phyloP scores from a whole-genome alignment of 92 coral and sea anemone genomes.

The Actinernus sp. region DNA sequence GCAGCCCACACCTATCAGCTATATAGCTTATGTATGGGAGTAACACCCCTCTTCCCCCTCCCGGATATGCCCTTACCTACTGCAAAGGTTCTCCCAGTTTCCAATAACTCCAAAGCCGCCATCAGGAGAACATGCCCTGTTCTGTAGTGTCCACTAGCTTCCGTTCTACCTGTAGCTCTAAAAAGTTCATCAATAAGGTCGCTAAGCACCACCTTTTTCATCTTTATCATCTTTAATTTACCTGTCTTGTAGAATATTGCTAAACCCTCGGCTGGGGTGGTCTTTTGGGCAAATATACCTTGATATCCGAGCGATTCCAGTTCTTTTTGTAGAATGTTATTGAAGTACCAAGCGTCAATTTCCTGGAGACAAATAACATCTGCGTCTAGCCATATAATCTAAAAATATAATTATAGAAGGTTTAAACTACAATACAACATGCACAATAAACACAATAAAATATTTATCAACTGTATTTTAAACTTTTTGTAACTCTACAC shows the following conservation, averaged over 20 bases:
- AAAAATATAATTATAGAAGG: too few species aligned
- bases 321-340: not conserved
- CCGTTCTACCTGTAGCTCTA: not conserved
- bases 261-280: not conserved
- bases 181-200: not conserved
- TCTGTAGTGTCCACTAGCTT: not conserved
- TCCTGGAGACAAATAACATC: conserved; percentile 36
- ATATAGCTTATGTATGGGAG: too few species aligned
- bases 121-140: conserved; percentile 2
- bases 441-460: too few species aligned
- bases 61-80: not conserved
- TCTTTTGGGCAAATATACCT: not conserved
- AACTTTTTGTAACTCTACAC: too few species aligned
- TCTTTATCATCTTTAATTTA: not conserved
- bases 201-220: not conserved
- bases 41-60: too few species aligned
- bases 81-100: not conserved
- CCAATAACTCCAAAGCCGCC: not conserved
- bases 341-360: conserved; percentile 4
- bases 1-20: too few species aligned
- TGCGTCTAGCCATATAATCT: conserved; percentile 29
- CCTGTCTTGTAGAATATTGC: not conserved
- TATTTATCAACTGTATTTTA: too few species aligned
- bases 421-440: too few species aligned
- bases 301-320: not conserved